Base-by-base conservation (phyloP, 1,140 invertebrate genomes). In the Oscheius sp. region DNA sequence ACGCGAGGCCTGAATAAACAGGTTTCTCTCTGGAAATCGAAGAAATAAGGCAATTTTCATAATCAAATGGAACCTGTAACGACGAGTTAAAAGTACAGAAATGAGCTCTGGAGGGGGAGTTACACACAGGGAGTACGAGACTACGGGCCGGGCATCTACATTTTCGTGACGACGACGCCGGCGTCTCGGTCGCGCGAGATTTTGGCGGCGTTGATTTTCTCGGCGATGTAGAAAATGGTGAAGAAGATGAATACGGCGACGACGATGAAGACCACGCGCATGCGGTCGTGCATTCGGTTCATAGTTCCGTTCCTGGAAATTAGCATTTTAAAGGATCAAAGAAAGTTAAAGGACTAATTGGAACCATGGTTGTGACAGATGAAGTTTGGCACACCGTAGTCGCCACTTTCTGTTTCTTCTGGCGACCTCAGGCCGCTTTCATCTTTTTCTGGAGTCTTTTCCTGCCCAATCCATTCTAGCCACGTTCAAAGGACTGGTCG, bases 241-340 rank as follows among this genome's bases (percentile, higher is more conserved):
- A 82, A 80, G 49, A 76, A 73, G 42, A 69, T 35, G 34, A 68
- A n/a, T 2, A 73, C 49, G 10, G 46, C 79, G 4, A 31, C 34
- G 15, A 79, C 66, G 45, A 80, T 82, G 68, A 81, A 82, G 1
- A 80, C 42, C 10, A 79, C 79, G 23, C 79, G 73, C 34, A 70
- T 38, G 38, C 79, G 74, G 55, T 82, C 79, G 55, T 76, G 70
- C 69, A 80, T 76, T 32, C 79, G 72, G 36, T 79, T 73, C 73
- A 81, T 79, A 34, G 77, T 81, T 20, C 66, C 58, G 45, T 70
- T 38, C 2, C 78, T 79, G 65, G 64, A 79, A 76, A 28, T 28
- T 13, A 35, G 20, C 2, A 15, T 34, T 0, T 67, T 7, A 69
- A 63, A 31, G 1, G 35, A 69, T 34, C 3, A 35, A 69, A 69